Conservation (phyloP, 2,113 vertebrate genomes). For the Cryptoleucopteryx plumbea region DNA sequence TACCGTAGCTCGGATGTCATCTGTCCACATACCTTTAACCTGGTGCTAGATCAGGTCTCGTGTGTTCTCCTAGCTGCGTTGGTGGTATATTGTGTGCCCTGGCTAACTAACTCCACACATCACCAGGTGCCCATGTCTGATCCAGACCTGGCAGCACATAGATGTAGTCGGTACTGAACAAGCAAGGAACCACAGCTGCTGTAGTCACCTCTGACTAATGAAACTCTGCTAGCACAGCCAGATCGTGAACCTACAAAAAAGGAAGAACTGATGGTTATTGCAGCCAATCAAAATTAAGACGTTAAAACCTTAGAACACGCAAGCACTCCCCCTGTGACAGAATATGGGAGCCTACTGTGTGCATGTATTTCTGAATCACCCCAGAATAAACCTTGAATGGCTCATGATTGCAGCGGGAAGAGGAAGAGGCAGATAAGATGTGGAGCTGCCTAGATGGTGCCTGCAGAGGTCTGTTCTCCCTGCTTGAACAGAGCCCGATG, state of each 20-base stretch:
- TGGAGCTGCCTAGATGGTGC: not conserved
- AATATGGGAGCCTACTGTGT: not conserved
- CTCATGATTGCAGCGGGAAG: not conserved
- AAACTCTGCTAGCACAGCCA: not conserved
- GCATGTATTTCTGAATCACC: not conserved
- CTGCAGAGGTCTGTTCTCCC: not conserved
- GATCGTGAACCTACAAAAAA: not conserved
- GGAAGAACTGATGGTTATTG: not conserved
- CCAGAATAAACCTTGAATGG: not conserved
- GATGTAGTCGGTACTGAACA: rapidly evolving
- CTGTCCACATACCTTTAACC: not conserved
- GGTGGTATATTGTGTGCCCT: not conserved
- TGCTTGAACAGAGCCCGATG: not conserved
- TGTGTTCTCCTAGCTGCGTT: rapidly evolving
- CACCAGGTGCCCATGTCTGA: not conserved
- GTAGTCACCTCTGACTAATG: not conserved
- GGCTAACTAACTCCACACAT: not conserved
- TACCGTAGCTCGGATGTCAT: not conserved
- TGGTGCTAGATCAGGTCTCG: not conserved
- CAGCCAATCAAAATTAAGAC: not conserved
- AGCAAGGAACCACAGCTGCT: not conserved
- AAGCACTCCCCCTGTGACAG: not conserved
- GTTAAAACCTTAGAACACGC: not conserved
- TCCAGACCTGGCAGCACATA: not conserved
- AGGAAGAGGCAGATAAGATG: not conserved